phyloP scores from a whole-genome alignment of 2,888 invertebrate species.

The Lymantria monacha region DNA sequence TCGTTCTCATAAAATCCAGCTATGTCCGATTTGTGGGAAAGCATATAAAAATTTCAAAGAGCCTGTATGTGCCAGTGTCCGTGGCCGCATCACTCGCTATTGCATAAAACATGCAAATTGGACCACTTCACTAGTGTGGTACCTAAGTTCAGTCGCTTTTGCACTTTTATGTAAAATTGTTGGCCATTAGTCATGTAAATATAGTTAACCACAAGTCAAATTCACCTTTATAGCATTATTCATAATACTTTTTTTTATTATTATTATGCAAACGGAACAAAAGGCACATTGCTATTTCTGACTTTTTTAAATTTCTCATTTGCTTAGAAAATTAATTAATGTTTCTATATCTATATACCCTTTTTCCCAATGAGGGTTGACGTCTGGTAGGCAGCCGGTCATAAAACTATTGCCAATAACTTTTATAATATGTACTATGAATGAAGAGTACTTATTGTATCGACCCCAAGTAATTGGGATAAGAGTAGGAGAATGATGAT shows the following conservation, averaged over 20 bases:
- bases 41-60: slow-evolving; percentile 75
- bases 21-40: slow-evolving; percentile 74
- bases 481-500: too few relatives aligned
- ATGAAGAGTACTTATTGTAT: too few relatives aligned
- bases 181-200: slow-evolving; percentile 75
- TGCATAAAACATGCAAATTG: slow-evolving; percentile 81
- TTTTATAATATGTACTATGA: too few relatives aligned
- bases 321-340: slow-evolving; percentile 7
- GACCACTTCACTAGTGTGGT: slow-evolving; percentile 69
- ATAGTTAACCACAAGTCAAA: slow-evolving; percentile 65
- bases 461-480: too few relatives aligned
- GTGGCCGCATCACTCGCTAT: slow-evolving; percentile 64
- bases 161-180: slow-evolving; percentile 77
- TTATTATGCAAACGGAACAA: slow-evolving; percentile 32
- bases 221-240: slow-evolving; percentile 38
- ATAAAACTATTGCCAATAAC: too few relatives aligned
- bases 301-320: slow-evolving; percentile 22
- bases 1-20: slow-evolving; percentile 64
- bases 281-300: not conserved
- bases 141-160: slow-evolving; percentile 74
- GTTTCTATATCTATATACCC: slow-evolving; percentile 2
- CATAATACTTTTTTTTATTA: slow-evolving; percentile 33
- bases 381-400: too few relatives aligned
- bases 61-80: slow-evolving; percentile 62
- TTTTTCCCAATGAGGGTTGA: too few relatives aligned